These are phyloP conservation scores for Athrips mouffetella DNA, from an alignment of 2,888 invertebrate genomes.

Conservation along the genomic window DNA sequence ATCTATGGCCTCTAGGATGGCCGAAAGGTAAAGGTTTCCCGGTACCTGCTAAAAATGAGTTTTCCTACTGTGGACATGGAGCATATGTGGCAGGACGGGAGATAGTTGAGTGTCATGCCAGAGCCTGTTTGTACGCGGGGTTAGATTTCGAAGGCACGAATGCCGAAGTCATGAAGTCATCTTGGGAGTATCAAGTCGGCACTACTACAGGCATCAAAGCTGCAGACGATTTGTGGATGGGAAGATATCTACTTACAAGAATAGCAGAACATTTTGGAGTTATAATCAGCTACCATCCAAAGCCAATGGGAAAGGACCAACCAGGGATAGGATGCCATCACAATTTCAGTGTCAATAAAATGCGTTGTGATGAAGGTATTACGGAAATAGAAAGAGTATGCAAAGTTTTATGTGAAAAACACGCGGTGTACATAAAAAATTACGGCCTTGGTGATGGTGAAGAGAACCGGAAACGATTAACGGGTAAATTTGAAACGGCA, in stretches of 20 bases:
- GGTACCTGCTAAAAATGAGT: constrained; percentile 85
- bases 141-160: constrained; percentile 94
- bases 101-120: constrained; percentile 92
- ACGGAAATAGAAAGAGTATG: constrained; percentile 92
- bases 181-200: constrained; percentile 95
- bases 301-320: constrained; percentile 90
- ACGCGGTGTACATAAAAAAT: constrained; percentile 87
- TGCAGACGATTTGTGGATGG: constrained; percentile 92
- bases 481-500: constrained; percentile 96
- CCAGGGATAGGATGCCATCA: constrained; percentile 92
- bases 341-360: constrained; percentile 91
- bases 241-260: constrained; percentile 88
- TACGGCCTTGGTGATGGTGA: constrained; percentile 94
- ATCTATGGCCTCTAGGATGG: constrained; percentile 93
- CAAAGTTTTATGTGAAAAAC: constrained; percentile 76
- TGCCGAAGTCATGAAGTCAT: constrained; percentile 99
- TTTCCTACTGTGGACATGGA: constrained; percentile 94
- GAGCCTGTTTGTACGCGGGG: constrained; percentile 93
- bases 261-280: constrained; percentile 91
- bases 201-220: constrained; percentile 90
- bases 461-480: constrained; percentile 96
- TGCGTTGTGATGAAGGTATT: constrained; percentile 87
- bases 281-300: constrained; percentile 83
- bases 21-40: constrained; percentile 94
- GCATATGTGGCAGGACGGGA: constrained; percentile 95